A percentile compares a stretch with the other conserved stretches of the same genome.
Conservation (phyloP, 2,113 vertebrate genomes). For the Chloroceryle aenea region DNA sequence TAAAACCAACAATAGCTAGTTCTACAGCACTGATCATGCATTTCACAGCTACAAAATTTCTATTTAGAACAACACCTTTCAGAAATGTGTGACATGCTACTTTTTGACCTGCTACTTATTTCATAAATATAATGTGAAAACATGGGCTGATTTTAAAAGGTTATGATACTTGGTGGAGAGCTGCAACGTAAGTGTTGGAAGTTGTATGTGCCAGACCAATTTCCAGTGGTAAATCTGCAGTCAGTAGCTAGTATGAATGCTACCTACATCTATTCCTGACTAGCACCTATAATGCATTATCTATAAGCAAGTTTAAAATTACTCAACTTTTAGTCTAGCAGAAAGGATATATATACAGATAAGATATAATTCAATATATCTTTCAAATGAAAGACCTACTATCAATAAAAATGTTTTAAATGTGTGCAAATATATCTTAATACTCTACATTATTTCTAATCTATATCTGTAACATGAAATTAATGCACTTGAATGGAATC, state of each 20-base stretch:
- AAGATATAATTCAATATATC: not conserved
- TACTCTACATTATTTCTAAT: not conserved
- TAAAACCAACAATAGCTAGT: not conserved
- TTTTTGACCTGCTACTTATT: not conserved
- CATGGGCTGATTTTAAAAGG: not conserved
- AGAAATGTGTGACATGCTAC: not conserved
- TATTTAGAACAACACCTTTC: not conserved
- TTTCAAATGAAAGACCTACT: not conserved
- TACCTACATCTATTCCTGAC: not conserved
- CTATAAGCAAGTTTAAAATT: not conserved
- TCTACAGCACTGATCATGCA: not conserved
- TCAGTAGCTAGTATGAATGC: not conserved
- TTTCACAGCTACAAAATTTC: not conserved
- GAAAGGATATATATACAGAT: not conserved
- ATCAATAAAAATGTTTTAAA: not conserved
- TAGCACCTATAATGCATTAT: not conserved
- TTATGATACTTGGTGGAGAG: not conserved
- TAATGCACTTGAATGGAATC: not conserved
- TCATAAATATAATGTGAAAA: not conserved
- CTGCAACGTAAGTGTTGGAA: not conserved
- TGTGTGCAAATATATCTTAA: not conserved
- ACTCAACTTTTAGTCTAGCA: not conserved
- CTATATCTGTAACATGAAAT: not conserved
- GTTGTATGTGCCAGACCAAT: not conserved
- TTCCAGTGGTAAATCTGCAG: not conserved